Evolutionary conservation across 1,140 invertebrate species (phyloP).

Genomic region (Cotesia glomerata): DNA sequence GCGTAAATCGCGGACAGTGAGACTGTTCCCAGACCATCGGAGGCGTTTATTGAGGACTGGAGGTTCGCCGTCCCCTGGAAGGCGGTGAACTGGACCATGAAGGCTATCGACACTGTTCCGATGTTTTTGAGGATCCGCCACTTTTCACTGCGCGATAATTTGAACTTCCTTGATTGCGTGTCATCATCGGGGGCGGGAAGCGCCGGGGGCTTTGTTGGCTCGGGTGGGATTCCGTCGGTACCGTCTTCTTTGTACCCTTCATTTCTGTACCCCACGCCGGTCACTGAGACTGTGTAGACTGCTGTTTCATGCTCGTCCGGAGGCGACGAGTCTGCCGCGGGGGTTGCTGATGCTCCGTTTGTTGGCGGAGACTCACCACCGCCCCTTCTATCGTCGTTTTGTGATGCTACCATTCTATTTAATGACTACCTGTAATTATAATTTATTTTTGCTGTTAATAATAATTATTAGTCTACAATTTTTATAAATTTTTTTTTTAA

Average conservation of each 20-base stretch:
- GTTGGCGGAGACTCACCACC: constrained; percentile 31
- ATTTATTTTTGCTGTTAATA: neutral
- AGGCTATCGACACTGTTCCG: constrained; percentile 82
- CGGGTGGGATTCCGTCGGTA: constrained; percentile 62
- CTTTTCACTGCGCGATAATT: constrained; percentile 78
- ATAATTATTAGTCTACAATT: no score
- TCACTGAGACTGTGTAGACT: constrained; percentile 65
- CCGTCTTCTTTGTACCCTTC: constrained; percentile 71
- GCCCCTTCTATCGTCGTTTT: constrained; percentile 56
- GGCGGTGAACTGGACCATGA: constrained; percentile 93
- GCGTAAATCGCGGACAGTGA: constrained; percentile 88
- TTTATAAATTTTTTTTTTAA: no score
- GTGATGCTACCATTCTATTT: constrained; percentile 56
- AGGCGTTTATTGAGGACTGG: constrained; percentile 86
- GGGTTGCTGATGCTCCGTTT: no score
- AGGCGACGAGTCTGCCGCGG: constrained; percentile 2
- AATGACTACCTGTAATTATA: constrained; percentile 51
- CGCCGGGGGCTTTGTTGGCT: constrained; percentile 67
- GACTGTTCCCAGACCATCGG: constrained; percentile 82
- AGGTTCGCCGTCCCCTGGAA: constrained; percentile 90
- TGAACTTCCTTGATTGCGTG: constrained; percentile 75
- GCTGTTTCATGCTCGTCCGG: constrained; percentile 43
- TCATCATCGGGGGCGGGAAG: constrained; percentile 68
- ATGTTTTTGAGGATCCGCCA: constrained; percentile 90
- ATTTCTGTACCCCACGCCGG: constrained; percentile 70